These are phyloP conservation scores for Kuschelorhynchus macadamiae DNA, from an alignment of 2,888 invertebrate species.

Conservation along the genomic window DNA sequence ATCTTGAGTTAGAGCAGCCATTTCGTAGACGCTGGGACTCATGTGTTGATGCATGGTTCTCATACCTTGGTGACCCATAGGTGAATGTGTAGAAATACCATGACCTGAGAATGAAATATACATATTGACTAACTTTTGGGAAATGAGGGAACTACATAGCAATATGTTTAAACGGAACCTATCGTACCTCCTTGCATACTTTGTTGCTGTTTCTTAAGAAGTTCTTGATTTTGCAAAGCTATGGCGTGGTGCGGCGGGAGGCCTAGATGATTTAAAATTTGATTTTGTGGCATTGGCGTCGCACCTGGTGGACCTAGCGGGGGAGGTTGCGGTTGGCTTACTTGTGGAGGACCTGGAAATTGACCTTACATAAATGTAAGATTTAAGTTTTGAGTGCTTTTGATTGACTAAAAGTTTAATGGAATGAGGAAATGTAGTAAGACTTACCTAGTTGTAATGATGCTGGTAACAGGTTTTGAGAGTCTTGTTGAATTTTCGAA, in stretches of 20 bases:
- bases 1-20: conserved; percentile 96
- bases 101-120: conserved; percentile 74
- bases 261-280: conserved; percentile 81
- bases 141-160: no score
- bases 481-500: conserved; percentile 81
- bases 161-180: no score
- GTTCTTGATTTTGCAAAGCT: conserved; percentile 75
- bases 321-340: conserved; percentile 67
- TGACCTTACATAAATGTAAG: not conserved
- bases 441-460: conserved; percentile 68
- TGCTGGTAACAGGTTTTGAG: conserved; percentile 73
- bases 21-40: conserved; percentile 97
- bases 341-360: conserved; percentile 58
- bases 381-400: no score
- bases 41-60: conserved; percentile 86
- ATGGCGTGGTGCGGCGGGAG: conserved; percentile 83
- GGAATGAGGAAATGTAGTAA: no score
- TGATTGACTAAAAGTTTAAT: no score
- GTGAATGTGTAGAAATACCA: conserved; percentile 72
- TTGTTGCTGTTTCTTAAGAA: conserved; percentile 73
- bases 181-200: conserved; percentile 24
- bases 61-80: conserved; percentile 76
- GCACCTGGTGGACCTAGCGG: conserved; percentile 62
- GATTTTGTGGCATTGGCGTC: conserved; percentile 41
- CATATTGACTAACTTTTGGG: no score